These are phyloP conservation scores for Campoplex nolae DNA, from an alignment of 2,888 invertebrate species.

Conservation along the genomic window DNA sequence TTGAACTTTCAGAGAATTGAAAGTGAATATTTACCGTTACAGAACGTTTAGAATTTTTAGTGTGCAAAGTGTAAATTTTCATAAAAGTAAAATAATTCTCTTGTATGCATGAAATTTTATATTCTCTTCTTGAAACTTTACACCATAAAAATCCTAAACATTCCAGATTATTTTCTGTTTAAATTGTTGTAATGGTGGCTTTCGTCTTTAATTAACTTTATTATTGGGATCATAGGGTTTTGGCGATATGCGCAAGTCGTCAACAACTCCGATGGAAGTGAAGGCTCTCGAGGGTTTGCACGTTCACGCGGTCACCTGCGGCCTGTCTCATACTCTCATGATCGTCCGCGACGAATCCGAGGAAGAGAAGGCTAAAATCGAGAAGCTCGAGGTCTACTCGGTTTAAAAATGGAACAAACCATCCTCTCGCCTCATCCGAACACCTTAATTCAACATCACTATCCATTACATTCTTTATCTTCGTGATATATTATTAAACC, in stretches of 20 bases:
- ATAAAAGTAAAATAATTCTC: no score
- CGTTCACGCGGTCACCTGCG: conserved; percentile 92
- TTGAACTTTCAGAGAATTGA: no score
- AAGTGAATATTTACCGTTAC: no score
- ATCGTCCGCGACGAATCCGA: conserved; percentile 88
- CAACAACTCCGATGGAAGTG: conserved; percentile 95
- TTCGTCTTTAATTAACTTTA: not conserved
- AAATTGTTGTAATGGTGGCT: no score
- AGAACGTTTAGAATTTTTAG: no score
- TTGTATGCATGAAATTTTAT: no score
- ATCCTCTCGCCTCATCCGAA: conserved; percentile 58
- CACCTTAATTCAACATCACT: conserved; percentile 49
- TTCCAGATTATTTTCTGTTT: no score
- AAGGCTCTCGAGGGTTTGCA: conserved; percentile 90
- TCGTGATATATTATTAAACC: conserved; percentile 11
- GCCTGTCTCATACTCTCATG: conserved; percentile 93
- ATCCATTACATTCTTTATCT: conserved; percentile 18
- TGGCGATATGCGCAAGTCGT: conserved; percentile 95
- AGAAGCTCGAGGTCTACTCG: conserved; percentile 86
- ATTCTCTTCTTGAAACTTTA: no score
- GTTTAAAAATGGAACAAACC: conserved; percentile 72
- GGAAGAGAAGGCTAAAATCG: conserved; percentile 88
- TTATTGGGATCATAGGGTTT: conserved; percentile 88
- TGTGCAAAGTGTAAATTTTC: no score
- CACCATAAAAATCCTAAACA: no score